These are phyloP conservation scores for Coleophora deauratella DNA, from an alignment of 2,888 invertebrate species.

Conservation along the genomic window DNA sequence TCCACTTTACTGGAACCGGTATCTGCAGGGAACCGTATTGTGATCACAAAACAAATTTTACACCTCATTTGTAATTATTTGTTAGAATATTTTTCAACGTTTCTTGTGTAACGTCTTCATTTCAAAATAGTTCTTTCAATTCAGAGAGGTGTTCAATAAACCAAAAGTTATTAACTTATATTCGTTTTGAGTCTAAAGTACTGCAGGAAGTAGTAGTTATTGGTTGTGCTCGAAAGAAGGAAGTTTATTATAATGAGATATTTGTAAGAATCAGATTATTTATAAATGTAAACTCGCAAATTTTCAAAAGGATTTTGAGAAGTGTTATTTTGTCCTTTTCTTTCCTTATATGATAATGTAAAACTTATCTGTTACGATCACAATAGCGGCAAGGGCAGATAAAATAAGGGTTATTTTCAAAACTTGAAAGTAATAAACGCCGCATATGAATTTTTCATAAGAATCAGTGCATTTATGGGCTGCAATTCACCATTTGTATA, in stretches of 20 bases:
- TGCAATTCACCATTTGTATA: background rate
- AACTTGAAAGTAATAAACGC: background rate
- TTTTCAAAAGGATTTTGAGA: background rate
- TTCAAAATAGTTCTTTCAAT: background rate
- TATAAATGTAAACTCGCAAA: background rate
- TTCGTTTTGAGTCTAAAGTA: constrained; percentile 5
- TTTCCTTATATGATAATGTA: no score
- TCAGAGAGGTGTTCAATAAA: no score
- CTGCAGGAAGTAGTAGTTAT: constrained; percentile 7
- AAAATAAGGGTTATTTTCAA: no score
- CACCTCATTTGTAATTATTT: constrained; percentile 25
- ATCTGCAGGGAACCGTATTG: constrained; percentile 23
- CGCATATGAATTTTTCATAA: no score
- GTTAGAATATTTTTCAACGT: constrained; percentile 7
- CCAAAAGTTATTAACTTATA: constrained; percentile 3
- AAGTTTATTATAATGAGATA: constrained; percentile 22
- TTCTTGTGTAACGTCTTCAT: constrained; percentile 7
- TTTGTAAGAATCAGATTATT: constrained; percentile 1
- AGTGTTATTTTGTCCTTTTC: no score
- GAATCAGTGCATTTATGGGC: no score
- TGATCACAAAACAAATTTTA: constrained; percentile 26
- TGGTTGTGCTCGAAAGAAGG: constrained; percentile 15
- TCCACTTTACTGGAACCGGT: constrained; percentile 29
- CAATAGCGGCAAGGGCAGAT: no score
- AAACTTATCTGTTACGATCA: no score